These are phyloP conservation scores for Zosterops hypoxanthus DNA, from an alignment of 2,113 vertebrate genomes.

Conservation along the genomic window DNA sequence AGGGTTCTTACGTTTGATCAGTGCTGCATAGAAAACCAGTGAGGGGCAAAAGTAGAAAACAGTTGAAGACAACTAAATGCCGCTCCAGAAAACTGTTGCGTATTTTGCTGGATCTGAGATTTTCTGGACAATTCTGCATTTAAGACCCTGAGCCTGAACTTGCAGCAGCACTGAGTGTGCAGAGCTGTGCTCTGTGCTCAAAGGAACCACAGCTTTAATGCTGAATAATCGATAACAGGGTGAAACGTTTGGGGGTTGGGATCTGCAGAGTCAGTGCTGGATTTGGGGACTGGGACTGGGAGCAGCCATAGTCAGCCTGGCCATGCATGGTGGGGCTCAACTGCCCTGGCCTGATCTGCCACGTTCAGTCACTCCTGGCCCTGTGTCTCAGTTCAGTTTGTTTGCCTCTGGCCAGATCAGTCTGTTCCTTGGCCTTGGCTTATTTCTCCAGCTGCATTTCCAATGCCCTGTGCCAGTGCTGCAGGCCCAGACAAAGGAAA, in stretches of 20 bases:
- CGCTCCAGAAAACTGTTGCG: background rate
- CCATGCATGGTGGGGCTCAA: background rate
- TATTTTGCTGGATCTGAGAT: background rate
- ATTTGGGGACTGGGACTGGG: background rate
- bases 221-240: background rate
- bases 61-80: background rate
- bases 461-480: background rate
- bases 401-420: background rate
- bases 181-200: background rate
- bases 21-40: background rate
- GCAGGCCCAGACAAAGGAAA: background rate
- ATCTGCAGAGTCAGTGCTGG: background rate
- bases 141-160: background rate
- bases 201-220: background rate
- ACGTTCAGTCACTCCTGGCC: background rate
- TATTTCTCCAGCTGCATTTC: background rate
- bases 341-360: background rate
- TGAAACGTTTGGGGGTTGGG: background rate
- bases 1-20: background rate
- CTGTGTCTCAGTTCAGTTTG: background rate
- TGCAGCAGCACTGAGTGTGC: background rate
- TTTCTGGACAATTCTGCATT: background rate
- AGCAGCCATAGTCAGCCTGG: background rate
- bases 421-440: background rate
- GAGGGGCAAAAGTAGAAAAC: background rate